A percentile compares a stretch with the other conserved stretches of the same genome.
Conservation (phyloP, 2,113 vertebrate genomes). For the Pontoporia blainvillei region DNA sequence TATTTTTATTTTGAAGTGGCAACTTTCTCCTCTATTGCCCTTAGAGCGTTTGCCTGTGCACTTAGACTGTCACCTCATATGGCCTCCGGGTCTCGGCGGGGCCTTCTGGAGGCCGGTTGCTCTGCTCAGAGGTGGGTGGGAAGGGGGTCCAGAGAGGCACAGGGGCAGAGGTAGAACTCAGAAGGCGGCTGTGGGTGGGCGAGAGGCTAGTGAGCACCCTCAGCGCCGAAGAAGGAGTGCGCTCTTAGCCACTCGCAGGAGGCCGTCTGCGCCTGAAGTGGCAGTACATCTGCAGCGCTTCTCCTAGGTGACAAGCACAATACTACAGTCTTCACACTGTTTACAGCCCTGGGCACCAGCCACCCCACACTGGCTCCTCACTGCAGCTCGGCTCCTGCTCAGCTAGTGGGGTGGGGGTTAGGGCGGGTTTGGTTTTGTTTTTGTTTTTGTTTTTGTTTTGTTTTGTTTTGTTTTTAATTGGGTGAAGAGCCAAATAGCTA, state of each 20-base stretch:
- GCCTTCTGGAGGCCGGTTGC: slow-evolving; percentile 55
- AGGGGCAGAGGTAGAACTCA: not conserved
- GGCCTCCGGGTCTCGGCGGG: slow-evolving; percentile 66
- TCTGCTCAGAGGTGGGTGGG: slow-evolving; percentile 24
- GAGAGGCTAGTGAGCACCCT: slow-evolving; percentile 53
- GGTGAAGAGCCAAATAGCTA: slow-evolving; percentile 79
- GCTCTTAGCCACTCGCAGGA: slow-evolving; percentile 36
- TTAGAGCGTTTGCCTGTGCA: slow-evolving; percentile 82
- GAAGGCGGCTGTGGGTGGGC: slow-evolving; percentile 33
- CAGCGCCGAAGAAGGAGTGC: not conserved
- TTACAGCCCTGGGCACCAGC: slow-evolving; percentile 81
- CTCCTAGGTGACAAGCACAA: slow-evolving; percentile 85
- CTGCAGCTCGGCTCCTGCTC: slow-evolving; percentile 49
- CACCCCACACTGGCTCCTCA: slow-evolving; percentile 73
- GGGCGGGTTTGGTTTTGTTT: not conserved
- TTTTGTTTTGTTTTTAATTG: slow-evolving; percentile 27
- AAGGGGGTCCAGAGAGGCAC: not conserved
- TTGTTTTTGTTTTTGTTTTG: not conserved
- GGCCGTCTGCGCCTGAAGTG: slow-evolving; percentile 60
- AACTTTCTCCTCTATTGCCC: slow-evolving; percentile 78
- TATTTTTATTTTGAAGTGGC: slow-evolving; percentile 79
- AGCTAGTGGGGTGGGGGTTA: slow-evolving; percentile 53
- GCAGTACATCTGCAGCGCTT: slow-evolving; percentile 72
- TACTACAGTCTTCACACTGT: slow-evolving; percentile 83
- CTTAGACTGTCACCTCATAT: slow-evolving; percentile 81